Evolutionary conservation across 2,888 invertebrate species (phyloP).

Genomic region (Rapana venosa): DNA sequence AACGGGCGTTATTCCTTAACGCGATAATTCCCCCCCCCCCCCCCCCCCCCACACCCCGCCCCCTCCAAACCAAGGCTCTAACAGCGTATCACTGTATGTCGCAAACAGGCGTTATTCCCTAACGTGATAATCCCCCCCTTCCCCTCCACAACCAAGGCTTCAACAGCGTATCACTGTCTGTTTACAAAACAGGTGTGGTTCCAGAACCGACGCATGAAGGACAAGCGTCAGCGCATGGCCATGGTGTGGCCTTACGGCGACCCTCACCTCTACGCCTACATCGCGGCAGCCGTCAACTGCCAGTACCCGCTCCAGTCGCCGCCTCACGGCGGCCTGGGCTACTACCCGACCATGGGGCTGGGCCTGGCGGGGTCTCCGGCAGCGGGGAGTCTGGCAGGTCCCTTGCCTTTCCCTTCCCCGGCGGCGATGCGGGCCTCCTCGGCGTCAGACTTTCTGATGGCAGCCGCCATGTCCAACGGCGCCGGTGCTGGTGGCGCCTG

Average conservation of each 20-base stretch:
- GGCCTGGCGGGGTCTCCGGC: background rate
- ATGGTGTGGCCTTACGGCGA: conserved; percentile 96
- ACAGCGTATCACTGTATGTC: no score
- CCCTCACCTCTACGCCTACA: conserved; percentile 91
- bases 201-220: conserved; percentile 97
- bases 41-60: no score
- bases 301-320: conserved; percentile 57
- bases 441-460: conserved; percentile 34
- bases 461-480: conserved; percentile 24
- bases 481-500: conserved; percentile 1
- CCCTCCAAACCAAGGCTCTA: no score
- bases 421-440: conserved; percentile 18
- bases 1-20: no score
- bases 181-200: conserved; percentile 85
- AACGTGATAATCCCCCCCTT: no score
- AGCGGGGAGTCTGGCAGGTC: background rate
- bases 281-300: conserved; percentile 84
- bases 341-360: conserved; percentile 29
- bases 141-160: no score
- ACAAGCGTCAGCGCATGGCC: conserved; percentile 96
- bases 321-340: background rate
- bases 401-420: conserved; percentile 5
- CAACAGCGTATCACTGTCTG: no score
- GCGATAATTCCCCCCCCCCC: no score
- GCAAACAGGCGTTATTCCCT: no score